Base-by-base conservation (phyloP, 2,797 vertebrate species). In the Mormyrus hasselquistii region DNA sequence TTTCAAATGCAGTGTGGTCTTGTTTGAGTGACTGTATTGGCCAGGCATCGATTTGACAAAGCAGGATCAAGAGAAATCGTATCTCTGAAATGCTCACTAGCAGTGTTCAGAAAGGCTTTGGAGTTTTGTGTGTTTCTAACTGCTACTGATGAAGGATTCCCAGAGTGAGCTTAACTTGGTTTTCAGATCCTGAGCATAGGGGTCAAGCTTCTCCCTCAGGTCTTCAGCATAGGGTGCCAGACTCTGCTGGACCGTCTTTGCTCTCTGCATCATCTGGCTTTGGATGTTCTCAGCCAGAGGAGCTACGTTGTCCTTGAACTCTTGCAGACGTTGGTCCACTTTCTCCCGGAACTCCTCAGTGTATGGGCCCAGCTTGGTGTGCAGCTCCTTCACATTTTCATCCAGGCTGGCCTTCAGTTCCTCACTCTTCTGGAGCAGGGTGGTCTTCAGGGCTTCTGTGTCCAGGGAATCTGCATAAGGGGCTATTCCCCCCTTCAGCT, bases 341-440 rank as follows among this genome's bases (percentile, higher is more conserved):
- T 94, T 96, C 89, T 92, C 87, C 88, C 93, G 95, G 90, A 97
- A 91, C 76, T 96, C 94, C 0, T 95, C 93, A 0, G 96, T 94
- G 91, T 96, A 96, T 55, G 95, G 95, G 1, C 94, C 95, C 79
- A 96, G 62, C 90, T 95, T 94, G 87, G 93, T 83, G 91, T 95
- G 94, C 91, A 96, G 91, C 25, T 96, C 94, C 90, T 93, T 93
- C 91, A 96, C 92, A 7, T 94, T 96, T 90, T 93, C 87, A 88
- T 96, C 94, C 90, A 96, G 88, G 90, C 89, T 95, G 88, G 87
- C 90, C 89, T 92, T 94, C 90, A 97, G 92, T 91, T 96, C 95
- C 89, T 96, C 95, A 0, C 93, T 95, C 90, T 92, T 96, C 93
- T 96, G 94, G 52, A 93, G 88, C 90, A 97, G 89, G 1, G 92